These are phyloP conservation scores for Drosophila lacteicornis DNA, from an alignment of 1,140 invertebrate species.

Conservation along the genomic window DNA sequence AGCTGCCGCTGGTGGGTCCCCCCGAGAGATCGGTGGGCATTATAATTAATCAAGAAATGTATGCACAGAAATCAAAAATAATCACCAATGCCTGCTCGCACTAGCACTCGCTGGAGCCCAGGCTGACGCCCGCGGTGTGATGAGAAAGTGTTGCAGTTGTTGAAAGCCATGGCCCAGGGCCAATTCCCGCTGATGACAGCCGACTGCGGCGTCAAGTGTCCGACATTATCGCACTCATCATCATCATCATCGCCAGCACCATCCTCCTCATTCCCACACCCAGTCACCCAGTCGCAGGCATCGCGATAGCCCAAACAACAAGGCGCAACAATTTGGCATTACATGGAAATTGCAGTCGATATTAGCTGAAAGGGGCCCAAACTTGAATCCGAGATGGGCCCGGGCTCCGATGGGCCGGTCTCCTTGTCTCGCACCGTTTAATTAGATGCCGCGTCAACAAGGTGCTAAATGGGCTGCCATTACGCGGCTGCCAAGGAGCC, in stretches of 20 bases:
- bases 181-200: constrained; percentile 32
- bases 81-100: constrained; percentile 62
- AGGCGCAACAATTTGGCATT: constrained; percentile 80
- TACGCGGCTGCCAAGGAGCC: constrained; percentile 35
- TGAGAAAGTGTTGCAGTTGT: constrained; percentile 65
- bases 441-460: constrained; percentile 84
- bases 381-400: constrained; percentile 19
- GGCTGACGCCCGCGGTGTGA: constrained; percentile 43
- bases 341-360: constrained; percentile 73
- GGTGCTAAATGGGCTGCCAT: constrained; percentile 80
- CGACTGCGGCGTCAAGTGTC: constrained; percentile 40
- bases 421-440: constrained; percentile 61
- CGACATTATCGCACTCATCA: constrained; percentile 49
- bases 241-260: constrained; percentile 37
- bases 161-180: constrained; percentile 50
- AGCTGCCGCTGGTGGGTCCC: constrained; percentile 58
- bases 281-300: constrained; percentile 4
- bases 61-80: constrained; percentile 76
- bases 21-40: constrained; percentile 35
- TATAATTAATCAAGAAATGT: constrained; percentile 81
- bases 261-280: constrained; percentile 8
- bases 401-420: constrained; percentile 26
- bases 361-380: constrained; percentile 49
- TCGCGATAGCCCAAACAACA: constrained; percentile 52
- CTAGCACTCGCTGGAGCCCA: constrained; percentile 8